Conservation (phyloP, 2,888 invertebrate species). For the Eupeodes latifasciatus region DNA sequence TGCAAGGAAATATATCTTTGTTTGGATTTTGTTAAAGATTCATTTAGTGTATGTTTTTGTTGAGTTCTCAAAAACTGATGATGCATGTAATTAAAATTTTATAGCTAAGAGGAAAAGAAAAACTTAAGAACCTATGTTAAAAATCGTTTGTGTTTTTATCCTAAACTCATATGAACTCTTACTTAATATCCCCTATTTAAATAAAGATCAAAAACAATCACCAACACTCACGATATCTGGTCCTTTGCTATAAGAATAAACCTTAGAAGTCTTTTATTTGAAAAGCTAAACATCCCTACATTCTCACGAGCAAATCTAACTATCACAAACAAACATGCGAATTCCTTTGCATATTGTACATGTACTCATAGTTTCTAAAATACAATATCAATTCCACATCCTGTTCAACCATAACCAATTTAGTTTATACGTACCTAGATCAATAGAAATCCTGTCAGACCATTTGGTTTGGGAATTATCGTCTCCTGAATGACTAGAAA, state of each 20-base stretch:
- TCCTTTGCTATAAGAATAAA: not conserved
- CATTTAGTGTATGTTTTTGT: constrained; percentile 2
- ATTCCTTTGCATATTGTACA: constrained; percentile 7
- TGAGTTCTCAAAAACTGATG: constrained; percentile 9
- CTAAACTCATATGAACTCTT: not conserved
- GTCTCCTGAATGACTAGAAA: constrained; percentile 58
- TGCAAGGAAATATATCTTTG: not conserved
- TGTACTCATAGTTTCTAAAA: not conserved
- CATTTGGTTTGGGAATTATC: constrained; percentile 64
- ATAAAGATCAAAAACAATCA: constrained; percentile 38
- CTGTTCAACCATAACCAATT: constrained; percentile 46
- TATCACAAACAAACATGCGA: not conserved
- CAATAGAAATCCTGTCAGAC: constrained; percentile 54
- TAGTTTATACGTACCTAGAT: constrained; percentile 41
- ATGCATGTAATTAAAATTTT: constrained; percentile 9
- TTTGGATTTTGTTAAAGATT: not conserved
- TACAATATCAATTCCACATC: not conserved
- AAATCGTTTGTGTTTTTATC: not conserved
- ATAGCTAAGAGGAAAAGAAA: not conserved
- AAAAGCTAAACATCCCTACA: not conserved
- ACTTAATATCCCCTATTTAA: not conserved
- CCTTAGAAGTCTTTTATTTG: not conserved
- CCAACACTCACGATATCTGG: constrained; percentile 19
- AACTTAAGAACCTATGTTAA: not conserved
- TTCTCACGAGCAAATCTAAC: not conserved